Base-by-base conservation (phyloP, 2,113 vertebrate species). In the Archilochus colubris region DNA sequence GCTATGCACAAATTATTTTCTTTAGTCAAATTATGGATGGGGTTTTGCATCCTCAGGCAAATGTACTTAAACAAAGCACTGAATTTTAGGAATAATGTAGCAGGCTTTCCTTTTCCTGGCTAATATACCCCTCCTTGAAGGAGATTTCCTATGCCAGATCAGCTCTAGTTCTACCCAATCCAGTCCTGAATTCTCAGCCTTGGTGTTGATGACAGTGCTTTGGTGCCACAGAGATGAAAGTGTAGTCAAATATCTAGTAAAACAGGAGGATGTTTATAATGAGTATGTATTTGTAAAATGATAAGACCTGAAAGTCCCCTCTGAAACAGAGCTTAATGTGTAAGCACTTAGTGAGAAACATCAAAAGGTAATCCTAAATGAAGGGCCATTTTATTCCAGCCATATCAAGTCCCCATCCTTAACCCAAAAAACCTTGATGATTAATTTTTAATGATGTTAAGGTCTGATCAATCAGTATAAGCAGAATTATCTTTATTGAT, bases 361-460 rank as follows among this genome's bases (percentile, higher is more conserved):
- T 89, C 72, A 95, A 95, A 96, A 63, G n/a, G 25, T 55, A 48
- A 44, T n/a, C 43, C 33, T 63, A 70, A 53, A 86, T 62, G 82
- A 89, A 74, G 51, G 31, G n/a, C 10, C 33, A 50, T 88, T 94
- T 94, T 75, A 64, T 70, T 94, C 64, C 75, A 88, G 63, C 53
- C n/a, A 78, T 0, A 0, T 59, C 25, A 67, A 77, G 19, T 82
- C 20, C n/a, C 59, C 31, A 63, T 67, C 64, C 64, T 77, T 77
- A 90, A 70, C 23, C n/a, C 82, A 63, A 78, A 94, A 91, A n/a
- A 75, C 28, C 27, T 61, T 72, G 36, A 75, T 62, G 40, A 72
- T 68, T 86, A 61, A 16, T 68, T 58, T 82, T 91, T 69, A 68
- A 31, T 53, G 40, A 74, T 40, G 13, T 80, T 91, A 67, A 73